Base-by-base conservation (phyloP, 1,140 invertebrate species). In the Saccostrea echinata region DNA sequence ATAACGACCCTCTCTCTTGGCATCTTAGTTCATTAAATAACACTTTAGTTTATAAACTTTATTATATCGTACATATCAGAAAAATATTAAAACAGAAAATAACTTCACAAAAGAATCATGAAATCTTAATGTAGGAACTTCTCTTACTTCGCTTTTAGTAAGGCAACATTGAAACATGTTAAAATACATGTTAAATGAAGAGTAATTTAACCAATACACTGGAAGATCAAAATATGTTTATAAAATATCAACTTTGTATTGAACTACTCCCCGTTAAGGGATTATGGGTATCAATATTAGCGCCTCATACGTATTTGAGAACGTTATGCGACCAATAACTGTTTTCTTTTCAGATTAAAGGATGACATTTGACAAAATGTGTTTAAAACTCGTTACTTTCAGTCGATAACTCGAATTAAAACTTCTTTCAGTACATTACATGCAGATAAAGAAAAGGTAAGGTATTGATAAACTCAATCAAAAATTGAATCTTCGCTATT, bases 341-440 rank as follows among this genome's bases (percentile, higher is more conserved):
- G 16, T 76, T 76, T 76, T 76, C 68, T 76, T 76, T 76, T 76
- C 68, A 13, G 68, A 76, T 76, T 76, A 76, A 76, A 76, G 27
- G 68, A 76, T 33, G 68, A 30, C 68, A 76, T 76, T 76, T 76
- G 68, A 76, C 30, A 30, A 76, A 76, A 76, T 76, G 30, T 18
- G 68, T 76, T 76, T 76, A 30, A 76, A 76, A 76, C 68, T 76
- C 27, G 24, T 76, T 76, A 76, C 24, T 30, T 27, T 76, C 27
- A 76, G 68, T 30, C 68, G 68, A 76, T 76, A 30, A 71, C 27
- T 30, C 27, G 68, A 30, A 76, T 76, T 76, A 76, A 76, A 27
- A 76, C 68, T 16, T 27, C 4, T 76, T 30, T 33, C 68, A 76
- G 27, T 76, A 11, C 11, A 76, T 76, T 27, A 61, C n/a, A 76